Evolutionary conservation across 2,888 invertebrate species (phyloP).

Genomic region (Rhagophthalmus giganteus): DNA sequence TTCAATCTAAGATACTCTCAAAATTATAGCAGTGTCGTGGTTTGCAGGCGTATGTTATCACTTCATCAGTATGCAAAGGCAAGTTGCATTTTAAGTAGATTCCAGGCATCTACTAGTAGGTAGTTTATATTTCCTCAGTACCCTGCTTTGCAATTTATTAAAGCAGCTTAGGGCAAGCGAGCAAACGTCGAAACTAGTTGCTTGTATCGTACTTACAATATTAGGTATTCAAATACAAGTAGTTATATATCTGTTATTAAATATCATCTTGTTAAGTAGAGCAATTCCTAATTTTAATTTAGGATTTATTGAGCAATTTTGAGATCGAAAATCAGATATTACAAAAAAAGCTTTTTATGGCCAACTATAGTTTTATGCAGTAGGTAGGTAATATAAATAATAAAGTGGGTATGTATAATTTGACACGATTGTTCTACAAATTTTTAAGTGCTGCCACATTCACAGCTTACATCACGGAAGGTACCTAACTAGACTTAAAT

Average conservation of each 20-base stretch:
- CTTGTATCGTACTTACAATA: not conserved
- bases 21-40: not conserved
- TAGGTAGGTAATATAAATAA: too few species aligned
- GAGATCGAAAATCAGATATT: too few species aligned
- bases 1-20: not conserved
- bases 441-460: too few species aligned
- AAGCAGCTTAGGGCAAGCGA: constrained; percentile 2
- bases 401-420: too few species aligned
- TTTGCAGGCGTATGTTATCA: constrained; percentile 1
- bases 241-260: not conserved
- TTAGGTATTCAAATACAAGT: not conserved
- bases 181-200: too few species aligned
- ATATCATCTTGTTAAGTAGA: not conserved
- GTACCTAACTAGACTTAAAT: too few species aligned
- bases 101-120: not conserved
- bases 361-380: too few species aligned
- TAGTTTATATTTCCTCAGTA: constrained; percentile 7
- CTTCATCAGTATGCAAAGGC: constrained; percentile 5
- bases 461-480: too few species aligned
- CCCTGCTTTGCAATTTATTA: constrained; percentile 3
- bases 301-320: too few species aligned
- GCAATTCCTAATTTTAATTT: not conserved
- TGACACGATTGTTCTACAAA: too few species aligned
- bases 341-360: too few species aligned
- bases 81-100: constrained; percentile 2